phyloP scores from a whole-genome alignment of 1,140 invertebrate species.

The Lethrus apterus region DNA sequence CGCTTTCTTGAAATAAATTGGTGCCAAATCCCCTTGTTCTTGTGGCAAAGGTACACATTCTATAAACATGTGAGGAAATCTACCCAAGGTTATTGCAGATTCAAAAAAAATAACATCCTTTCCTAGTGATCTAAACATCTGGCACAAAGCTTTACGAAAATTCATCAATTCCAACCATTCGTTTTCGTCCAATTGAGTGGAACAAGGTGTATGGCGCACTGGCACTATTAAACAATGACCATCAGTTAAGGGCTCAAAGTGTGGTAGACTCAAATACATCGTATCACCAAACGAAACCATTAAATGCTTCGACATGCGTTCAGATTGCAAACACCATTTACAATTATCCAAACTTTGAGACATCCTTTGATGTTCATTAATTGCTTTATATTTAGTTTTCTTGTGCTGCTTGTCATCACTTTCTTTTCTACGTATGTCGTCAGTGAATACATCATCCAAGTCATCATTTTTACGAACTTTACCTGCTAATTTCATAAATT shows the following conservation, averaged over 20 bases:
- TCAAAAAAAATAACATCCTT: constrained; percentile 91
- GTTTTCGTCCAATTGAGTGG: constrained; percentile 85
- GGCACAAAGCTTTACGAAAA: constrained; percentile 65
- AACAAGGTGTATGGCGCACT: constrained; percentile 69
- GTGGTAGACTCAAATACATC: constrained; percentile 76
- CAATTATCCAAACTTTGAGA: constrained; percentile 71
- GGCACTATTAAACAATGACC: constrained; percentile 86
- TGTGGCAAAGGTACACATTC: constrained; percentile 83
- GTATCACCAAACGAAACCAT: constrained; percentile 73
- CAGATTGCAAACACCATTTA: constrained; percentile 72
- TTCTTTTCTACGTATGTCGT: constrained; percentile 55
- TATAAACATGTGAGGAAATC: constrained; percentile 76
- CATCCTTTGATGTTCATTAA: constrained; percentile 63
- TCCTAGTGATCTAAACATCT: constrained; percentile 66
- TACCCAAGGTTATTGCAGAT: constrained; percentile 64
- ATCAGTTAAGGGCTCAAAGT: constrained; percentile 67
- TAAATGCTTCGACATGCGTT: constrained; percentile 77
- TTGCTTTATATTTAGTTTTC: constrained; percentile 58
- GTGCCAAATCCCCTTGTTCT: constrained; percentile 74
- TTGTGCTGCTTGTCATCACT: constrained; percentile 56
- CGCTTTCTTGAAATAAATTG: constrained; percentile 98
- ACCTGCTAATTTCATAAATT: constrained; percentile 69
- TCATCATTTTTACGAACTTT: constrained; percentile 65
- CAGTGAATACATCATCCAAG: constrained; percentile 82
- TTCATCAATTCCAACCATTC: constrained; percentile 80